Conservation (phyloP, 2,888 invertebrate genomes). For the Drosophila setosimentum region DNA sequence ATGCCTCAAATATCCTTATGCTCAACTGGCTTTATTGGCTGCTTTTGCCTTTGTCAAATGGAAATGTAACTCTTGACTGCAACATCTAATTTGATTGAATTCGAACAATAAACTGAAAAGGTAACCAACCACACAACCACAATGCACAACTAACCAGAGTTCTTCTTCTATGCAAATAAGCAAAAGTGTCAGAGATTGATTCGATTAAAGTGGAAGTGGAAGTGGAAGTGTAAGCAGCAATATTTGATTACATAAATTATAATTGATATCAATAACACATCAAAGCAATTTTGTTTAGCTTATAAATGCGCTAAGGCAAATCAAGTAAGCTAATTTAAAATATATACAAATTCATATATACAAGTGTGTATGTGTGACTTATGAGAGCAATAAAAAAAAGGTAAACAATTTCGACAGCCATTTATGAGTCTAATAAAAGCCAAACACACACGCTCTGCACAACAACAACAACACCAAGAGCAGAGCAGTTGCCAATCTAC, state of each 20-base stretch:
- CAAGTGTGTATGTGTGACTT: slow-evolving; percentile 1
- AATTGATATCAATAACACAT: slow-evolving; percentile 49
- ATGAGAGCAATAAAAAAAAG: slow-evolving; percentile 47
- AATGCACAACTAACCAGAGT: background rate
- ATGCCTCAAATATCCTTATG: background rate
- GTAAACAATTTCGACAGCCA: slow-evolving; percentile 49
- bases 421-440: slow-evolving; percentile 50
- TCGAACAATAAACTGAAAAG: background rate
- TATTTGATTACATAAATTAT: slow-evolving; percentile 28
- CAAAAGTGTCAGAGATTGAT: slow-evolving; percentile 41
- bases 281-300: slow-evolving; percentile 58
- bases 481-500: slow-evolving; percentile 15
- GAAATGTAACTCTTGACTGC: background rate
- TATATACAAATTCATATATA: background rate
- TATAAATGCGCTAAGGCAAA: slow-evolving; percentile 62
- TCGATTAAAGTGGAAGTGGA: slow-evolving; percentile 46
- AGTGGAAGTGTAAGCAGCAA: slow-evolving; percentile 35
- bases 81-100: background rate
- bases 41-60: background rate
- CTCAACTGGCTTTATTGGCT: background rate
- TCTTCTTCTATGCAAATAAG: background rate
- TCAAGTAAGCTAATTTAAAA: slow-evolving; percentile 36
- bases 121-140: background rate
- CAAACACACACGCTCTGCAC: slow-evolving; percentile 21
- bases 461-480: background rate